Percentiles rank a stretch among this genome's conserved stretches.
These are phyloP conservation scores for Conus betulinus DNA, from an alignment of 1,140 invertebrate species.

Conservation along the genomic window DNA sequence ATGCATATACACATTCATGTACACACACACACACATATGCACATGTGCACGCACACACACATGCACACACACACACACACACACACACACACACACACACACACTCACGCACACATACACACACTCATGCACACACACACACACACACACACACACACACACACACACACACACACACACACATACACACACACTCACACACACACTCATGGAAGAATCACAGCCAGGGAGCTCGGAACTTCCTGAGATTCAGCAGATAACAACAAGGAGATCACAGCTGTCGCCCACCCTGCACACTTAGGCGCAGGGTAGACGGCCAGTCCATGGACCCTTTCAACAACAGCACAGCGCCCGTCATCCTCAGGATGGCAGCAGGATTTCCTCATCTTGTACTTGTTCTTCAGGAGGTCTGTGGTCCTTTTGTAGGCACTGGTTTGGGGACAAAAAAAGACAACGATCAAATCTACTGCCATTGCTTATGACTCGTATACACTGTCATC, in stretches of 20 bases:
- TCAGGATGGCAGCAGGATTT: constrained; percentile 22
- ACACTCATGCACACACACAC: no score
- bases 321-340: not conserved
- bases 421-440: constrained; percentile 78
- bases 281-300: no score
- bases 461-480: not conserved
- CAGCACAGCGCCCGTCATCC: no score
- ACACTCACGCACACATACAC: no score
- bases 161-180: no score
- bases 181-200: not conserved
- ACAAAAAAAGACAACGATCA: not conserved
- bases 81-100: no score
- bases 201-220: not conserved
- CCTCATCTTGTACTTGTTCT: constrained; percentile 63
- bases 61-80: no score
- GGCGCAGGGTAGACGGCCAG: not conserved
- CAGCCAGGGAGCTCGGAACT: not conserved
- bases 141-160: no score
- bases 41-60: no score
- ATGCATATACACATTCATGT: not conserved
- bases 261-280: not conserved
- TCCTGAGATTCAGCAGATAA: not conserved
- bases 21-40: not conserved
- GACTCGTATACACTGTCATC: not conserved
- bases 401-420: constrained; percentile 78